Evolutionary conservation across 2,797 vertebrate species (phyloP), one percentile per base, ranked within the genome.

Genomic region (Tadarida brasiliensis): DNA sequence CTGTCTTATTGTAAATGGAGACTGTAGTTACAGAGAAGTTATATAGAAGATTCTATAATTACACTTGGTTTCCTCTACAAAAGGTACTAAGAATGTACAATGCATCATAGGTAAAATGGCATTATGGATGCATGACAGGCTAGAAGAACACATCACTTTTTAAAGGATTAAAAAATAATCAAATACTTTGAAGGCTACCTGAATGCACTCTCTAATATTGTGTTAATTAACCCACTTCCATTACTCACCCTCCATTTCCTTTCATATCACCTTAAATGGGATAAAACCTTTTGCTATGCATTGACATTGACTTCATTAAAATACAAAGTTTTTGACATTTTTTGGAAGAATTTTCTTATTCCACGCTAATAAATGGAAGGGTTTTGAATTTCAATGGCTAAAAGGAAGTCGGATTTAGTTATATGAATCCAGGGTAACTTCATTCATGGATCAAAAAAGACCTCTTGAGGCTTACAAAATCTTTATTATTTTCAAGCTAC

Each of bases 401-500:
- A 97, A 96, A 95, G 93, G 80, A 97, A 97, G 95, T 95, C 80
- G 91, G 91, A 95, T 59, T 96, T 87, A 98, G 97, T 98, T 98
- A 98, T 98, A 81, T 96, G 97, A 98, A 98, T 96, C 95, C 95
- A 97, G 97, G 96, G 92, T 98, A 98, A 98, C 98, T 98, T 98
- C 97, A 98, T 98, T 98, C 97, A 98, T 98, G 98, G 98, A 98
- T 98, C 97, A 98, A 98, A 98, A 98, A 98, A 98, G 96, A 98
- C 97, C 98, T 97, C 96, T 93, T 93, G 98, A 97, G 98, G 97
- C 94, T 98, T 98, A 97, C 97, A 98, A 98, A 98, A 97, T 98
- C 97, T 98, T 98, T 98, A 98, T 98, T 98, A 98, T 98, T 98
- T 98, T 98, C 98, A 97, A 98, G 97, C 96, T 98, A 98, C 98